Base-by-base conservation (phyloP, 1,140 invertebrate genomes). In the Grapholita molesta region DNA sequence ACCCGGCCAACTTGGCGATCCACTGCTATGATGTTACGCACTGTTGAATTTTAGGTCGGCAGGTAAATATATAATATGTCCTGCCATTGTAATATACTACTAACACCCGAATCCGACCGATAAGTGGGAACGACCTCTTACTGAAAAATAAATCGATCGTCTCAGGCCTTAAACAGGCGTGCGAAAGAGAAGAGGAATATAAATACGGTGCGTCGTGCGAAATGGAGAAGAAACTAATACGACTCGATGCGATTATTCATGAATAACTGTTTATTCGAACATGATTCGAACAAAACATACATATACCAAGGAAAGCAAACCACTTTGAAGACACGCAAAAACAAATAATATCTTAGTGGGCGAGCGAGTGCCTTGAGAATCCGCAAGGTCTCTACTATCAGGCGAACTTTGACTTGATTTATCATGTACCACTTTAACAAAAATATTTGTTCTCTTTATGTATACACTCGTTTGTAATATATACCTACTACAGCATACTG, bases 361-460 rank as follows among this genome's bases (percentile, higher is more conserved):
- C 30, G 55, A 5, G 32, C 28, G 12, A 30, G 8, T 25, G 55
- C 55, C 55, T 61, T 61, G 25, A 61, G 55, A 28, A 61, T 61
- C 55, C 6, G 55, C 75, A 82, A 79, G 75, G 70, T 42, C 68
- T 52, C 33, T 18, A 15, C 71, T 88, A 85, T 82, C 81, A n/a
- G 11, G 15, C 76, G 80, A 85, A 84, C 84, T 85, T 84, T 85
- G 82, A 80, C 79, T 65, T 71, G 55, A 28, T 68, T 35, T 88
- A 88, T 83, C 83, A 38, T 32, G 33, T 38, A 65, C 25, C 11
- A 48, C 72, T 66, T 73, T 67, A 82, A 79, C 70, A 79, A 84
- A 82, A 86, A 82, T 82, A 85, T 82, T 79, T 74, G 76, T 76
- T 73, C 66, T 79, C 70, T 73, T 67, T 67, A 71, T 72, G 72